phyloP scores from a whole-genome alignment of 2,888 invertebrate genomes.

The Anticlea derivata region DNA sequence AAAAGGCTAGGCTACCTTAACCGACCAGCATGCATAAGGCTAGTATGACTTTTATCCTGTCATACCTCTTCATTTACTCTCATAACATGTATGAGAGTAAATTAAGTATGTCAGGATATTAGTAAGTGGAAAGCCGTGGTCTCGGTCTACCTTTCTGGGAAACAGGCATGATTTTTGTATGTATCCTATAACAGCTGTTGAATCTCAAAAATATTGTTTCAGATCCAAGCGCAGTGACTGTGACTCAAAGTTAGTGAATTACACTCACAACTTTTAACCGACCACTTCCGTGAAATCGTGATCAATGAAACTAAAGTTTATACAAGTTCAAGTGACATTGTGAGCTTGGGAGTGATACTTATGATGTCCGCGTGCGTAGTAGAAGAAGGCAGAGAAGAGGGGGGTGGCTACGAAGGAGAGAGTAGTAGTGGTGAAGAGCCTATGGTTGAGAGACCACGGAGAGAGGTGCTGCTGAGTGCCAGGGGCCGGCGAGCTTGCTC shows the following conservation, averaged over 20 bases:
- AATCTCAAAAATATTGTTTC: constrained; percentile 28
- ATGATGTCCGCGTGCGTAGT: constrained; percentile 76
- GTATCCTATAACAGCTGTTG: no score
- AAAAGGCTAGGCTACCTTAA: no score
- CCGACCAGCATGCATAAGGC: no score
- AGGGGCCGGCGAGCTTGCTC: constrained; percentile 86
- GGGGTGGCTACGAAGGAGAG: constrained; percentile 55
- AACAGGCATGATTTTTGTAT: no score
- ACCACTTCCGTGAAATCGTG: background rate
- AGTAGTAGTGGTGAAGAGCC: constrained; percentile 47
- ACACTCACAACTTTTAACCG: constrained; percentile 12
- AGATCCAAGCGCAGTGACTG: constrained; percentile 24
- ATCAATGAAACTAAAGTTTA: constrained; percentile 13
- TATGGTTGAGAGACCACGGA: constrained; percentile 71
- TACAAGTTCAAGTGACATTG: constrained; percentile 1
- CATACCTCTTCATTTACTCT: no score
- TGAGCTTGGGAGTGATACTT: constrained; percentile 41
- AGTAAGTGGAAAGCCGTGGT: no score
- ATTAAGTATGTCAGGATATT: no score
- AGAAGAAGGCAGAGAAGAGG: constrained; percentile 72
- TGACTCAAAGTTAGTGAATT: constrained; percentile 15
- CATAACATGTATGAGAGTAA: no score
- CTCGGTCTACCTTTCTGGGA: no score
- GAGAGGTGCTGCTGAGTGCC: constrained; percentile 82
- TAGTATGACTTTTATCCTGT: no score